Evolutionary conservation across 2,888 invertebrate genomes (phyloP), one percentile per base, ranked within the genome.

Genomic region (Fragum whitleyi): DNA sequence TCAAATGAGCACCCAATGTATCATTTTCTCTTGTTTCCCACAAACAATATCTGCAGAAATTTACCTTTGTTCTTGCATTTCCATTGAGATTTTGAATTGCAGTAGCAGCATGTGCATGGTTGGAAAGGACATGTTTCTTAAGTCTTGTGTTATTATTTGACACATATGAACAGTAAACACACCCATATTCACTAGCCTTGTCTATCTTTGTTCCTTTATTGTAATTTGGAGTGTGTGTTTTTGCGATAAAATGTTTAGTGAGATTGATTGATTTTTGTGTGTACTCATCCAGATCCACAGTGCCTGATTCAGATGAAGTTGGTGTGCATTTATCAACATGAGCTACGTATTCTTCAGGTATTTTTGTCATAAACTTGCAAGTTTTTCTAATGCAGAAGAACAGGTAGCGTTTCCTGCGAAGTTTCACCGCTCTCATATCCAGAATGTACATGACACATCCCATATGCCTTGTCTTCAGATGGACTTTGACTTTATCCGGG

Each of bases 311-410:
- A 23, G 11, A 21, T 23, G 78, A 70, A 89, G 88, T 88, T 9
- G 91, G 90, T 39, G 87, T 89, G 74, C 90, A 90, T 51, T 74
- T 77, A 26, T 87, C 87, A 19, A 84, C 82, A 74, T 91, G 91
- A 26, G 82, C 86, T 39, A 89, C 77, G 70, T 81, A 91, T 21
- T 85, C 82, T 9, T 80, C 81, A 9, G 86, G 80, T 69, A 87
- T 88, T 57, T 88, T 89, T 47, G 90, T 86, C 23, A 81, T 77
- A 77, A 90, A 91, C 11, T 78, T 80, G 76, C 91, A 91, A 28
- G 87, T 86, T 39, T 86, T 83, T 51, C 89, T 83, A 36, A 90
- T 82, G 77, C 91, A 91, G 72, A 90, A 90, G 71, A 89, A 89
- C 16, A 91, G 85, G 69, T 88, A 88, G 39, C 89, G 77, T 39